Percentiles rank a stretch among this genome's conserved stretches.
Conservation (phyloP, 2,797 vertebrate genomes). For the Falco berigora region DNA sequence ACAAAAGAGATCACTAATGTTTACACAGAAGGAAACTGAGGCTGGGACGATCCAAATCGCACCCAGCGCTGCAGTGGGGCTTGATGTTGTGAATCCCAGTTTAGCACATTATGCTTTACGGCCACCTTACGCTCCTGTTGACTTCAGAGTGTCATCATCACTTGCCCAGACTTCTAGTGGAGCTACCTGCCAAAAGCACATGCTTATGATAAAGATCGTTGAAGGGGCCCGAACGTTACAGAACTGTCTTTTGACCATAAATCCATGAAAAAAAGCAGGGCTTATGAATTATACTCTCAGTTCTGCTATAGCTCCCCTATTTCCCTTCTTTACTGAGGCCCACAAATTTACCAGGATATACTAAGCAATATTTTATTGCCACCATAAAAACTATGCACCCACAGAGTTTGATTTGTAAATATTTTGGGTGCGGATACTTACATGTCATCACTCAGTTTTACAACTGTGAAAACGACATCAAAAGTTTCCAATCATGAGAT, state of each 20-base stretch:
- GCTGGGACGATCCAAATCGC: neutral
- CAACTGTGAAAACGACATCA: neutral
- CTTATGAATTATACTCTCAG: neutral
- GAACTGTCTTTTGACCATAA: neutral
- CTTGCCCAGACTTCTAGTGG: neutral
- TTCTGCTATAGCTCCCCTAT: neutral
- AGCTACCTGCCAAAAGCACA: neutral
- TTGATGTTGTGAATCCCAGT: neutral
- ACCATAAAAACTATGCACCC: neutral
- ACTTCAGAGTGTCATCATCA: neutral
- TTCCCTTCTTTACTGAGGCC: neutral
- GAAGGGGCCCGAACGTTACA: neutral
- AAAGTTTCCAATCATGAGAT: neutral
- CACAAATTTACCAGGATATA: neutral
- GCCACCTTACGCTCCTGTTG: neutral
- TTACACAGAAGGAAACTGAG: neutral
- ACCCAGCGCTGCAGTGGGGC: neutral
- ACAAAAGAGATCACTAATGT: neutral
- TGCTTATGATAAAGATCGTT: neutral
- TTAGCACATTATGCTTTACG: neutral
- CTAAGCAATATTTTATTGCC: neutral
- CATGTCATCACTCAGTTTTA: constrained; percentile 1
- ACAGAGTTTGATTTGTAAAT: neutral
- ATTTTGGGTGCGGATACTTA: neutral
- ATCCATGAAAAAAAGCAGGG: neutral